Evolutionary conservation across 2,797 vertebrate species (phyloP).

Genomic region (Sphenodon punctatus): DNA sequence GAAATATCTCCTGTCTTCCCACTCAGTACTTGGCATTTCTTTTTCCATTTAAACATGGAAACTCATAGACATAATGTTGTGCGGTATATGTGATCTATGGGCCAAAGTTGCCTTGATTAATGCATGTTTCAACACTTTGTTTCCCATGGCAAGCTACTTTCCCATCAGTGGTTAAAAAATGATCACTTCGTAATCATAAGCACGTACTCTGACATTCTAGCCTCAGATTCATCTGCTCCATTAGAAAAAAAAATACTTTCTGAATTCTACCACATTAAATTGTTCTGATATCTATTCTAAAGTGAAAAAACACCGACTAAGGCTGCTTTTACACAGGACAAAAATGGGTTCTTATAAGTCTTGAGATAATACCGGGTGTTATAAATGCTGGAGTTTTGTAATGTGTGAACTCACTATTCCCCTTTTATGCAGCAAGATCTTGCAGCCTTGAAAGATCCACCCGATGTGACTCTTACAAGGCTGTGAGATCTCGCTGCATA

Average conservation of each 20-base stretch:
- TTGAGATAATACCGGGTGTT: no score
- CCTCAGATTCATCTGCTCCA: slow-evolving; percentile 66
- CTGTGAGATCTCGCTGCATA: no score
- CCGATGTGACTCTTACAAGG: no score
- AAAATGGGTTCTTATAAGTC: no score
- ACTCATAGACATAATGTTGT: slow-evolving; percentile 11
- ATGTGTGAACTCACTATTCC: no score
- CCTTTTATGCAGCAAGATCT: no score
- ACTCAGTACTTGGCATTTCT: slow-evolving; percentile 28
- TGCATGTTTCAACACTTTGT: slow-evolving; percentile 55
- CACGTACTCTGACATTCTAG: slow-evolving; percentile 55
- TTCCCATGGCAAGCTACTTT: slow-evolving; percentile 57
- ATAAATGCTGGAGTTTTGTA: no score
- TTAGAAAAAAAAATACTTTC: slow-evolving; percentile 58
- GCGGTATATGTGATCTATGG: slow-evolving; percentile 63
- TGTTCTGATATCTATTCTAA: slow-evolving; percentile 46
- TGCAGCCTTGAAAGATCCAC: no score
- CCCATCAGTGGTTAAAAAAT: slow-evolving; percentile 66
- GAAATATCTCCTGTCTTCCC: slow-evolving; percentile 62
- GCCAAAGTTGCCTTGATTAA: slow-evolving; percentile 57
- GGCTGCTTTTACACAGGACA: no score
- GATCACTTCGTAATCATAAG: slow-evolving; percentile 63
- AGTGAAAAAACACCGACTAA: slow-evolving; percentile 43
- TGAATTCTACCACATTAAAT: slow-evolving; percentile 43
- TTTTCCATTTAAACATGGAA: slow-evolving; percentile 49